phyloP scores from a whole-genome alignment of 2,888 invertebrate species.

The Portevinia maculata region DNA sequence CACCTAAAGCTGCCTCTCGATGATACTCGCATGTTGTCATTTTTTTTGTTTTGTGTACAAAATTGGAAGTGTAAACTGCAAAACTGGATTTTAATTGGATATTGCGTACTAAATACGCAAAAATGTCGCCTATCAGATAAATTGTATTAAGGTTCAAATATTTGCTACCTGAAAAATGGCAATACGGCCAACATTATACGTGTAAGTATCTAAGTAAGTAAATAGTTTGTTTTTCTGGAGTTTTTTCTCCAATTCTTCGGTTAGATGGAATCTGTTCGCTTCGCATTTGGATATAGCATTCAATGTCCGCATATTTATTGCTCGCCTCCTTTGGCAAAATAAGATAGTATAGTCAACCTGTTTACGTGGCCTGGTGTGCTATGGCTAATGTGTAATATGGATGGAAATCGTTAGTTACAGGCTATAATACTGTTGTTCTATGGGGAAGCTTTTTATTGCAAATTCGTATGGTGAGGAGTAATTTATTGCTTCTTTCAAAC shows the following conservation, averaged over 20 bases:
- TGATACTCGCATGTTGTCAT: not conserved
- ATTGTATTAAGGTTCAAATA: conserved; percentile 31
- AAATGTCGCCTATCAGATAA: conserved; percentile 36
- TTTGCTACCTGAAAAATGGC: not conserved
- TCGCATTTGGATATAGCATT: conserved; percentile 21
- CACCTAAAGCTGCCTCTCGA: too few relatives aligned
- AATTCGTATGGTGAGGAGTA: conserved; percentile 8
- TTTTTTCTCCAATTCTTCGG: not conserved
- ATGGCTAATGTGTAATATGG: conserved; percentile 38
- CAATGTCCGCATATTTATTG: conserved; percentile 18
- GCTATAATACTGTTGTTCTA: conserved; percentile 9
- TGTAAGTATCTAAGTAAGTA: conserved; percentile 9
- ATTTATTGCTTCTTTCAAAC: conserved; percentile 7
- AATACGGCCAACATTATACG: not conserved
- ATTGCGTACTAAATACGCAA: conserved; percentile 50
- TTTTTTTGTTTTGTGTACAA: conserved; percentile 11
- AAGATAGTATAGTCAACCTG: conserved; percentile 23
- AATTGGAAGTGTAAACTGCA: conserved; percentile 24
- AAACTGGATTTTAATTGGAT: conserved; percentile 59
- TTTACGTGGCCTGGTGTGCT: conserved; percentile 20
- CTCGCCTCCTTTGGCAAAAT: not conserved
- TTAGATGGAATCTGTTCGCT: conserved; percentile 14
- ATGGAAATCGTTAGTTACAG: conserved; percentile 31
- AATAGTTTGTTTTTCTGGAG: conserved; percentile 22
- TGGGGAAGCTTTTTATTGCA: conserved; percentile 1